Conservation (phyloP, 2,797 vertebrate genomes). For the Perdix hodgsoniae region DNA sequence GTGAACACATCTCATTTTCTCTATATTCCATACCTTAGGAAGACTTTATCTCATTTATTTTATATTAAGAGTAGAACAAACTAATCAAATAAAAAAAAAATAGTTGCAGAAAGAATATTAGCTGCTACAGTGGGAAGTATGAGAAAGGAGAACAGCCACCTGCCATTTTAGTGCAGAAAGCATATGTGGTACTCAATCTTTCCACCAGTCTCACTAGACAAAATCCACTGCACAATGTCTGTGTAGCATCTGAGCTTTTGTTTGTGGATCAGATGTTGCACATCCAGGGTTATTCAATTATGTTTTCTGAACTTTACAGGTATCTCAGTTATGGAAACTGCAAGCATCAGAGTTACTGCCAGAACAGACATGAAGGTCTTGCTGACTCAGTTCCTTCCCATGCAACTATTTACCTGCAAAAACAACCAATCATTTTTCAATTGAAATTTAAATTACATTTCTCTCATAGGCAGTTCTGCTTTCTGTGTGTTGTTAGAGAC, state of each 20-base stretch:
- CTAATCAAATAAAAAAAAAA: background rate
- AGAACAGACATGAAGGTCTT: background rate
- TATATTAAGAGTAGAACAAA: background rate
- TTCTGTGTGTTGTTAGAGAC: background rate
- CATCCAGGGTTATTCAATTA: background rate
- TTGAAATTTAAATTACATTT: background rate
- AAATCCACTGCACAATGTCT: background rate
- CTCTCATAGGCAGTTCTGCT: background rate
- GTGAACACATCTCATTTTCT: background rate
- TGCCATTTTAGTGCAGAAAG: background rate
- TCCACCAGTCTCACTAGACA: background rate
- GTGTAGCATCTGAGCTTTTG: background rate
- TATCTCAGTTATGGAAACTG: background rate
- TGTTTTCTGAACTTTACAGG: background rate
- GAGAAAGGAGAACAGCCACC: background rate
- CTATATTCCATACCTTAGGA: background rate
- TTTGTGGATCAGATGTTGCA: background rate
- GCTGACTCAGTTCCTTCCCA: background rate
- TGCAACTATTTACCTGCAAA: background rate
- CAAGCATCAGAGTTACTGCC: background rate
- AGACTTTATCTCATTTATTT: background rate
- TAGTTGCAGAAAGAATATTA: background rate
- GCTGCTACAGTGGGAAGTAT: background rate
- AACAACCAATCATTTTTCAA: background rate
- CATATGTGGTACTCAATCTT: fast-evolving